Percentiles rank a stretch among this genome's conserved stretches.
Conservation (phyloP, 2,113 vertebrate genomes). For the Ia io region DNA sequence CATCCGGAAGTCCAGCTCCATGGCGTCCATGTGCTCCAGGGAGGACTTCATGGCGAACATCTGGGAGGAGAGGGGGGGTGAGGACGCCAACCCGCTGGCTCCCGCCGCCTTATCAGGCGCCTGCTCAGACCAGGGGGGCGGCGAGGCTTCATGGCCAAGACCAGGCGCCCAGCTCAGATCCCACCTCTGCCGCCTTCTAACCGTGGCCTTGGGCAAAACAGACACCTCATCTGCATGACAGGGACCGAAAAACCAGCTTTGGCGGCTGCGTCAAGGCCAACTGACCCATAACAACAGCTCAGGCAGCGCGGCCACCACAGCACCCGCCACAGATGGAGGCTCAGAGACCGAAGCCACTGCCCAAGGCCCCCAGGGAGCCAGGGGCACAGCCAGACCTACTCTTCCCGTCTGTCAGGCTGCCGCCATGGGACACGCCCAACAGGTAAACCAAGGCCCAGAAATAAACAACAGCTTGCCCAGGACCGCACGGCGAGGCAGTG, state of each 20-base stretch:
- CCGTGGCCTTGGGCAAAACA: background rate
- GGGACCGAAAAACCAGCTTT: fast-evolving
- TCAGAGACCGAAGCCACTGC: background rate
- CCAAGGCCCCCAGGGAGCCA: background rate
- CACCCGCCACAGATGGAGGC: fast-evolving
- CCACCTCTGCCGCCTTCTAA: background rate
- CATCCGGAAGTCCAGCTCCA: constrained; percentile 95
- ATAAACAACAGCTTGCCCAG: fast-evolving
- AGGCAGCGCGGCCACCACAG: fast-evolving
- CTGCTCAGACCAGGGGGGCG: fast-evolving
- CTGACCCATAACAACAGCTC: fast-evolving
- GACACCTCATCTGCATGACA: fast-evolving
- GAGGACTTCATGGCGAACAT: constrained; percentile 92
- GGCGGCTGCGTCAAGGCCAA: fast-evolving
- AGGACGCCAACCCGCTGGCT: background rate
- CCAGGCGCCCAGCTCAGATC: fast-evolving
- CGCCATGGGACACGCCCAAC: fast-evolving
- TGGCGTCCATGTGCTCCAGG: constrained; percentile 90
- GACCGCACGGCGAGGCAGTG: fast-evolving
- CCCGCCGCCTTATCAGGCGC: fast-evolving
- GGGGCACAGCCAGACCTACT: background rate
- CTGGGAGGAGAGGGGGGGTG: constrained; percentile 68
- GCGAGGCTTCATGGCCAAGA: fast-evolving
- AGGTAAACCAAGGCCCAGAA: background rate
- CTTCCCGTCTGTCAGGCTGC: fast-evolving